Conservation (phyloP, 92 coral and sea anemone species). For the Epizoanthus illoricatus region DNA sequence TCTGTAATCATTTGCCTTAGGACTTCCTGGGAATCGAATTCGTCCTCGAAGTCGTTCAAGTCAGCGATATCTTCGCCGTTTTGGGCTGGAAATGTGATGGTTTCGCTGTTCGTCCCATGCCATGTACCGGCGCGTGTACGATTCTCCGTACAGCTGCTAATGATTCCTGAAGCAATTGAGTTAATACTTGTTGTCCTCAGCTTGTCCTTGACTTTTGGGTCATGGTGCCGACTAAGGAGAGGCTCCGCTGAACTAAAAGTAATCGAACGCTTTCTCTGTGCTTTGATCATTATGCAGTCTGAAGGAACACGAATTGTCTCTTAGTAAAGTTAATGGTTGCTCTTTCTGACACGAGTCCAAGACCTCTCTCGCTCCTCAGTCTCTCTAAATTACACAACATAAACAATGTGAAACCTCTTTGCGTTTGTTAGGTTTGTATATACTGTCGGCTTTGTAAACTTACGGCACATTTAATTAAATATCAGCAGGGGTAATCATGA, state of each 20-base stretch:
- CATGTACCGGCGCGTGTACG: conserved; percentile 90
- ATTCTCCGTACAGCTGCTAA: conserved; percentile 28
- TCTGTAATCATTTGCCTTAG: conserved; percentile 75
- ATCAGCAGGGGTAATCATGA: neutral
- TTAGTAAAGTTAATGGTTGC: neutral
- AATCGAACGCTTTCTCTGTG: conserved; percentile 70
- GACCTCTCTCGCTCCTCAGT: neutral
- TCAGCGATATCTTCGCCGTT: conserved; percentile 52
- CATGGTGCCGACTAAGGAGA: conserved; percentile 31
- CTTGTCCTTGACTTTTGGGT: conserved; percentile 52
- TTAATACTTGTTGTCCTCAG: conserved; percentile 75
- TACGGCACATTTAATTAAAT: conserved; percentile 16
- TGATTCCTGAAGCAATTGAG: conserved; percentile 89
- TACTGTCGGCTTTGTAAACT: neutral
- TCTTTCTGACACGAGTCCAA: neutral
- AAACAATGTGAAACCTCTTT: neutral
- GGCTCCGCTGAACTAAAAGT: conserved; percentile 77
- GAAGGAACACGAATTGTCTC: neutral
- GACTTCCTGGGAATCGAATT: conserved; percentile 61
- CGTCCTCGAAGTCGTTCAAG: conserved; percentile 65
- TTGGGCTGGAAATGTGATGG: conserved; percentile 10
- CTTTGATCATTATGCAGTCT: conserved; percentile 20
- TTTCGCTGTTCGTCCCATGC: conserved; percentile 78
- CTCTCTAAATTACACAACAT: neutral
- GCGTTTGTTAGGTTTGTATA: neutral